Percentiles rank a stretch among this genome's conserved stretches.
Evolutionary conservation across 1,140 invertebrate species (phyloP).

Genomic region (Hylyphantes graminicola): DNA sequence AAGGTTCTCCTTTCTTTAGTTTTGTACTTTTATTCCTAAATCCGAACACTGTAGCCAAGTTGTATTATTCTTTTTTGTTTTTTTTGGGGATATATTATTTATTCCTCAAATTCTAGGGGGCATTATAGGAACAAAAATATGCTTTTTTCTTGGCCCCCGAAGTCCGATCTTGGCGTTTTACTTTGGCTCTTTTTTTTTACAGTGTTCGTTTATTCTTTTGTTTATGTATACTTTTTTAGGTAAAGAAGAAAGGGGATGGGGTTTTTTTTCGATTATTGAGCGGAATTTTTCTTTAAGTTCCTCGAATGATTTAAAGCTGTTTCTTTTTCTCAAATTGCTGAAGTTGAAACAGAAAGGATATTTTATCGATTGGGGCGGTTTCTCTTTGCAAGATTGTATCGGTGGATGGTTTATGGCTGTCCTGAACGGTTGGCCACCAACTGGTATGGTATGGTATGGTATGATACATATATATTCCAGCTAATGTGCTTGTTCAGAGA

Average conservation of each 20-base stretch:
- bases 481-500: no score
- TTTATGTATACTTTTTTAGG: background rate
- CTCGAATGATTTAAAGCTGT: background rate
- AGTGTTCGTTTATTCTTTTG: slow-evolving; percentile 17
- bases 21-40: slow-evolving; percentile 2
- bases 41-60: background rate
- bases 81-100: slow-evolving; percentile 45
- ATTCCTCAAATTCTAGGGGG: slow-evolving; percentile 36
- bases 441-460: no score
- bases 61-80: background rate
- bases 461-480: no score
- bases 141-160: slow-evolving; percentile 14
- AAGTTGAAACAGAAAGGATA: no score
- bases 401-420: no score
- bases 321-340: background rate
- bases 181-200: slow-evolving; percentile 5
- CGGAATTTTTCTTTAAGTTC: slow-evolving; percentile 19
- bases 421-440: no score
- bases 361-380: no score
- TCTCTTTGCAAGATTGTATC: no score
- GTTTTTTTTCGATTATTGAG: slow-evolving; percentile 41
- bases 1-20: slow-evolving; percentile 29
- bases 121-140: slow-evolving; percentile 57
- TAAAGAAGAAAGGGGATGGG: background rate
- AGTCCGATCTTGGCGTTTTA: slow-evolving; percentile 46